These are phyloP conservation scores for Pogonus chalceus DNA, from an alignment of 1,140 invertebrate species.

Conservation along the genomic window DNA sequence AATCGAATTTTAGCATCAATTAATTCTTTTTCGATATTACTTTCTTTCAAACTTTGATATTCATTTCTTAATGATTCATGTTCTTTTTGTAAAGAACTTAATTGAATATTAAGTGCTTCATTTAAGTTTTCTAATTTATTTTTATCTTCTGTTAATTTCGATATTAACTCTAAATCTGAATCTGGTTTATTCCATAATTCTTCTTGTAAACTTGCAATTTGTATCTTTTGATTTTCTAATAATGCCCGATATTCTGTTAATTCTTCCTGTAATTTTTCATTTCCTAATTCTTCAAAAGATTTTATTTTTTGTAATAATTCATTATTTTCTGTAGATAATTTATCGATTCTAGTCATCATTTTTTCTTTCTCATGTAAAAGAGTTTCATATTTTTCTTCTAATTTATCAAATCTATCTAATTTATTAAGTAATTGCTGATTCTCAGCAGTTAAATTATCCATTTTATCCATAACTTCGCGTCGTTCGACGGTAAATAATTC, in stretches of 20 bases:
- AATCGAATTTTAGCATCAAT: slow-evolving; percentile 31
- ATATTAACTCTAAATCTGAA: slow-evolving; percentile 9
- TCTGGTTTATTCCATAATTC: slow-evolving; percentile 35
- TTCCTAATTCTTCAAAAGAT: slow-evolving; percentile 35
- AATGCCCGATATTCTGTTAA: slow-evolving; percentile 37
- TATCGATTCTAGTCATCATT: slow-evolving; percentile 23
- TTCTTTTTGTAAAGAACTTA: slow-evolving; percentile 13
- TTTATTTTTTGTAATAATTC: slow-evolving; percentile 20
- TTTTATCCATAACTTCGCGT: slow-evolving; percentile 56
- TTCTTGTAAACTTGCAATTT: slow-evolving; percentile 34
- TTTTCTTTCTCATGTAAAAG: slow-evolving; percentile 34
- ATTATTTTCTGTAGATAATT: slow-evolving; percentile 22
- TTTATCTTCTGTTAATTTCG: neutral
- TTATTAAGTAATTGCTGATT: slow-evolving; percentile 43
- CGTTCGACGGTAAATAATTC: slow-evolving; percentile 53
- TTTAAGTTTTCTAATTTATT: neutral
- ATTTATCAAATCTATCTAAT: slow-evolving; percentile 42
- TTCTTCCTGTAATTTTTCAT: slow-evolving; percentile 40
- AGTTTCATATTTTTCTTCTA: slow-evolving; percentile 36
- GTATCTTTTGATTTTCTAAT: slow-evolving; percentile 37
- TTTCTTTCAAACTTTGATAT: slow-evolving; percentile 34
- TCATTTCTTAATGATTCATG: slow-evolving; percentile 21
- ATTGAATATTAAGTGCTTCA: neutral
- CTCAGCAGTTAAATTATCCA: slow-evolving; percentile 51
- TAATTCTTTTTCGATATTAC: slow-evolving; percentile 32